Evolutionary conservation across 2,888 invertebrate species (phyloP).

Genomic region (Melanargia galathea): DNA sequence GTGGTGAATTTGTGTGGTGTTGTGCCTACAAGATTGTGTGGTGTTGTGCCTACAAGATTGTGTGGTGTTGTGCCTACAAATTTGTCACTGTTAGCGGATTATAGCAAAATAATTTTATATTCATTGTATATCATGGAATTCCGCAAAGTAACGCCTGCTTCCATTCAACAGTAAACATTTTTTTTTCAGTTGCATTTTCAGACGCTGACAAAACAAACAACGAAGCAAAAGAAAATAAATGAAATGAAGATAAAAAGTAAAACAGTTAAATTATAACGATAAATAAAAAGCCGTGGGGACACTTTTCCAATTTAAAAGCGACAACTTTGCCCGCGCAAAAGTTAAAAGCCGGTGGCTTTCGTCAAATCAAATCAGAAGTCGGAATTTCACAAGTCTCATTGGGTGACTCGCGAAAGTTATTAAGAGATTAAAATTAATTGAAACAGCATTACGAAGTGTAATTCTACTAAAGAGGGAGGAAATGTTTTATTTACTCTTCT

Average conservation of each 20-base stretch:
- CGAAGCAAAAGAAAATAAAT: background rate
- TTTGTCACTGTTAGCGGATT: too few relatives aligned
- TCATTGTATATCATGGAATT: too few relatives aligned
- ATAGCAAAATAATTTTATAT: too few relatives aligned
- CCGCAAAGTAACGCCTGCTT: too few relatives aligned
- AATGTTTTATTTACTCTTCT: background rate
- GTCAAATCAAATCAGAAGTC: constrained; percentile 15
- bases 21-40: too few relatives aligned
- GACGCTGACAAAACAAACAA: too few relatives aligned
- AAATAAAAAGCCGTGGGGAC: constrained; percentile 14
- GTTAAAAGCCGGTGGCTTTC: constrained; percentile 2
- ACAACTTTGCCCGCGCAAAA: constrained; percentile 6
- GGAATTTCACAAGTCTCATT: background rate
- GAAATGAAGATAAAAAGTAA: background rate
- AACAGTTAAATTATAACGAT: constrained; percentile 14
- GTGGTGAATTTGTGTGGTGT: too few relatives aligned
- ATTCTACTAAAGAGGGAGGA: too few relatives aligned
- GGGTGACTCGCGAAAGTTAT: background rate
- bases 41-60: too few relatives aligned
- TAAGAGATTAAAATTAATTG: constrained; percentile 8
- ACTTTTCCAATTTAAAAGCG: constrained; percentile 15
- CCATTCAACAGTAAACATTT: too few relatives aligned
- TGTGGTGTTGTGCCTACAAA: too few relatives aligned
- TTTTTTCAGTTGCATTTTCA: background rate
- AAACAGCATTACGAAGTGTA: background rate